A percentile compares a stretch with the other conserved stretches of the same genome.
phyloP scores from a whole-genome alignment of 2,797 vertebrate species.

The Hypotaenidia philippensis region DNA sequence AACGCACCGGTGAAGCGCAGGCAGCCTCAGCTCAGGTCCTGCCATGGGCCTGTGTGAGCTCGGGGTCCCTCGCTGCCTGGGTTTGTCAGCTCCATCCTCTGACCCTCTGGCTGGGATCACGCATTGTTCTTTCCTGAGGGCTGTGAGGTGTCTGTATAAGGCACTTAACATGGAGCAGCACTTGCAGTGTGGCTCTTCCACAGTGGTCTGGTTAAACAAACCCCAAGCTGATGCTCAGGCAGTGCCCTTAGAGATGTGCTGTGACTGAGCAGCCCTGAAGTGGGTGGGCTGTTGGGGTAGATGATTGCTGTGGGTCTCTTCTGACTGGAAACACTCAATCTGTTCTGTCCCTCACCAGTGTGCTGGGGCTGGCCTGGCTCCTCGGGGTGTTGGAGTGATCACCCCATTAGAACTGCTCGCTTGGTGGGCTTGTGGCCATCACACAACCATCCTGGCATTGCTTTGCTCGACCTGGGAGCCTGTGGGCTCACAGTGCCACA shows the following conservation, averaged over 20 bases:
- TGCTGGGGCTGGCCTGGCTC: rapidly evolving
- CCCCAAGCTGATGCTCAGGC: neutral
- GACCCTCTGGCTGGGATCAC: rapidly evolving
- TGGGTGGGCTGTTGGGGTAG: neutral
- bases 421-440: no score
- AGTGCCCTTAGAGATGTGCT: neutral
- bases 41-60: neutral
- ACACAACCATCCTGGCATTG: no score
- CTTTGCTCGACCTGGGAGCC: neutral
- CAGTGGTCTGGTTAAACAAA: neutral
- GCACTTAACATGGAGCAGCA: rapidly evolving
- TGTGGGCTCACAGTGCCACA: no score
- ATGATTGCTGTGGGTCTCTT: neutral
- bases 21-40: neutral
- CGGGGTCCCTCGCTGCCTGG: neutral
- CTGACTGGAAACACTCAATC: no score
- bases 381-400: rapidly evolving
- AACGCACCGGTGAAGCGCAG: no score
- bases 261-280: neutral
- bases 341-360: rapidly evolving
- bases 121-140: rapidly evolving
- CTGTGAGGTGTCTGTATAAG: rapidly evolving
- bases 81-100: rapidly evolving
- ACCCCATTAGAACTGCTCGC: rapidly evolving
- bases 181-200: neutral